phyloP scores from a whole-genome alignment of 2,113 vertebrate genomes.

The Nesogale talazaci region DNA sequence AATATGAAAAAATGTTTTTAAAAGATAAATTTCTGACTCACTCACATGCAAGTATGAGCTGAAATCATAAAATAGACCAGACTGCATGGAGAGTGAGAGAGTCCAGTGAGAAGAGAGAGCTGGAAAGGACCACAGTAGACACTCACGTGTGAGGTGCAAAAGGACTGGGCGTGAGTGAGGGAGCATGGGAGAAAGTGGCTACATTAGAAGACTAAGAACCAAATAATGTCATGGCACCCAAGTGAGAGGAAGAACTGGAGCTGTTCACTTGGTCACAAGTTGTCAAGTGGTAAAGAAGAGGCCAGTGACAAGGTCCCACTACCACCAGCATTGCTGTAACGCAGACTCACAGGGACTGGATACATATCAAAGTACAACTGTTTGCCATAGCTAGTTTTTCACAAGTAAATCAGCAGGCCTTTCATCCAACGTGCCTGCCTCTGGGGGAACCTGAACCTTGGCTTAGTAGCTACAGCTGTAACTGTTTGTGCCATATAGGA shows the following conservation, averaged over 20 bases:
- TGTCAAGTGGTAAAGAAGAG: constrained; percentile 1
- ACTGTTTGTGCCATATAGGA: not conserved
- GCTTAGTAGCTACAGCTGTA: not conserved
- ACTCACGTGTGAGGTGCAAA: not conserved
- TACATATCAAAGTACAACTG: not conserved
- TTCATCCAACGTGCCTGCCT: not conserved
- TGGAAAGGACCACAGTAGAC: not conserved
- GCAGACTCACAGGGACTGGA: not conserved
- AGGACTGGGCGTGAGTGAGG: constrained; percentile 1
- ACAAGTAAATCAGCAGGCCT: not conserved
- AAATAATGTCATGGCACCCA: not conserved
- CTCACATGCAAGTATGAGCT: not conserved
- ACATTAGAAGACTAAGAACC: not conserved
- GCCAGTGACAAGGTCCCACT: not conserved
- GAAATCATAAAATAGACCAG: not conserved
- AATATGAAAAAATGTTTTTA: not conserved
- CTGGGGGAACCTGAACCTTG: not conserved
- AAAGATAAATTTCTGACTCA: constrained; percentile 45
- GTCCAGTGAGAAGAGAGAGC: not conserved
- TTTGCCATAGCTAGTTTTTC: not conserved
- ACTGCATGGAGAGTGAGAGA: not conserved
- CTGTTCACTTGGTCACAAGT: not conserved
- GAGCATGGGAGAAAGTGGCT: not conserved
- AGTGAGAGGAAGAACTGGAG: constrained; percentile 21
- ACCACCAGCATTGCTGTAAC: not conserved